A percentile compares a stretch with the other conserved stretches of the same genome.
phyloP scores from a whole-genome alignment of 1,140 invertebrate genomes.

The Cydia fagiglandana region DNA sequence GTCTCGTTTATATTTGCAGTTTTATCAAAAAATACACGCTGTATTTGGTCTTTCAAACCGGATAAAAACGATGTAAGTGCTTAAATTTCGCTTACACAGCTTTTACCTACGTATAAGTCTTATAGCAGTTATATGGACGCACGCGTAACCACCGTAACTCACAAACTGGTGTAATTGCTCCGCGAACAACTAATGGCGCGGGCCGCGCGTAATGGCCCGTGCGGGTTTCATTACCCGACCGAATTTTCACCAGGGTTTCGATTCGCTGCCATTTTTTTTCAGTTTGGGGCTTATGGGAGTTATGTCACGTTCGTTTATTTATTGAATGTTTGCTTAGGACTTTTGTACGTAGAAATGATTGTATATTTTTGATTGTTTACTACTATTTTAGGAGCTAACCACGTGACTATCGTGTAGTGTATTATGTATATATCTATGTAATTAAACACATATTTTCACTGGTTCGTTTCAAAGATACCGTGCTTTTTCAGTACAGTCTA shows the following conservation, averaged over 20 bases:
- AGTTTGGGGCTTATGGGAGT: not conserved
- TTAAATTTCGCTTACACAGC: too few species aligned
- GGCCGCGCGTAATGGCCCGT: conserved; percentile 52
- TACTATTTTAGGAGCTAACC: too few species aligned
- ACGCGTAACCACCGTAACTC: conserved; percentile 45
- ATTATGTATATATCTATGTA: too few species aligned
- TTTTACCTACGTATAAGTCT: not conserved
- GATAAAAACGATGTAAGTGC: not conserved
- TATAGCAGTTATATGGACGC: not conserved
- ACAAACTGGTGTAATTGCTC: conserved; percentile 51
- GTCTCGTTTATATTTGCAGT: too few species aligned
- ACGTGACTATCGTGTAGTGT: too few species aligned
- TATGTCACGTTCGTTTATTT: conserved; percentile 2
- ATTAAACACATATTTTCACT: too few species aligned
- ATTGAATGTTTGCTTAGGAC: not conserved
- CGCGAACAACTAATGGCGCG: conserved; percentile 51
- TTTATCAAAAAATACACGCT: too few species aligned
- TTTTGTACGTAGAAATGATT: too few species aligned
- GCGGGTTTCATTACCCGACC: conserved; percentile 46
- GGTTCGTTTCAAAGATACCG: too few species aligned
- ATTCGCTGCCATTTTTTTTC: not conserved
- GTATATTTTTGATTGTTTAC: too few species aligned
- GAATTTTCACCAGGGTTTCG: conserved; percentile 20
- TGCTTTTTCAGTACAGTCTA: too few species aligned
- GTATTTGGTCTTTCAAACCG: not conserved